Base-by-base conservation (phyloP, 2,797 vertebrate species). In the Anomalospiza imberbis region DNA sequence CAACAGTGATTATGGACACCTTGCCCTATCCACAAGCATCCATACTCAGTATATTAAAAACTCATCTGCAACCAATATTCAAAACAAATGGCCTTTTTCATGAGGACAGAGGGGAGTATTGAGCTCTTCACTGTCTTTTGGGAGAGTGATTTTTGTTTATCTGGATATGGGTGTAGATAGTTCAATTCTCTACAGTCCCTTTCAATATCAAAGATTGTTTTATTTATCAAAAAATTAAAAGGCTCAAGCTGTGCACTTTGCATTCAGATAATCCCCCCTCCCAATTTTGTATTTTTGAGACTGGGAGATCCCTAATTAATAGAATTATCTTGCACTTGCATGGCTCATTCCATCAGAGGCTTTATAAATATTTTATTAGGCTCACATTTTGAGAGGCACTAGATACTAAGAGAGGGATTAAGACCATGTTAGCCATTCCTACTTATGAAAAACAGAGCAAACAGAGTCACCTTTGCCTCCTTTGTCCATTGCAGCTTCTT, bases 261-360 rank as follows among this genome's bases (percentile, higher is more conserved):
- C 88, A 90, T 90, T 86, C 83, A 79, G 63, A 96, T 71, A 95
- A 94, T 82, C 62, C 28, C 62, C 70, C 88, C 54, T 44, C 87
- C 63, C 86, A 88, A 62, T 77, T 87, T 55, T 76, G 32, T 72
- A 62, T 89, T 91, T 91, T 85, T 71, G 67, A 95, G 89, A 94
- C 88, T 91, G 85, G 94, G 82, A 96, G 88, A 93, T 82, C 74
- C 38, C 67, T 94, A 96, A 95, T 94, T 91, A 95, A 95, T 61
- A 96, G 91, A 91, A 96, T 94, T 96, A 96, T 88, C 89, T 94
- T 91, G 89, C 94, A 95, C 88, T 94, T 95, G 93, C 77, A 95
- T 51, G 80, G 91, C 61, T 94, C 72, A 86, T 93, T 93, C 94
- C 71, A 93, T 68, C 1, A 2, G 61, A 94, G 58, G 53, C 61